phyloP scores from a whole-genome alignment of 2,113 vertebrate species.

The Antennarius striatus region DNA sequence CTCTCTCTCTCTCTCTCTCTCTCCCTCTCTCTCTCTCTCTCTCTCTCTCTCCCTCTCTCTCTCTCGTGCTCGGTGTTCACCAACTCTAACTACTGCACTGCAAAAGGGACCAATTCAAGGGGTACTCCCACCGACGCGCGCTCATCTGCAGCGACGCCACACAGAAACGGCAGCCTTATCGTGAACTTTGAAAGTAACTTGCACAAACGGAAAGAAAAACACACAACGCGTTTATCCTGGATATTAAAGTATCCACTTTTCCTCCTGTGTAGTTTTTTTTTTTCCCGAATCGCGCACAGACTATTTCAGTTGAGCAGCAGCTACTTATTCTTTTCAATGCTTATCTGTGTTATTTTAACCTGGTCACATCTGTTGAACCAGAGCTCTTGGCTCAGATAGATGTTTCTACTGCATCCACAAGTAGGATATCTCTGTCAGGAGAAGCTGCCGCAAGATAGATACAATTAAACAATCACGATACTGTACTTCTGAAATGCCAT shows the following conservation, averaged over 20 bases:
- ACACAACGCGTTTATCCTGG: background rate
- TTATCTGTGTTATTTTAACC: slow-evolving; percentile 72
- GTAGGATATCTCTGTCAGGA: slow-evolving; percentile 8
- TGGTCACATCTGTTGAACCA: slow-evolving; percentile 68
- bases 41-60: background rate
- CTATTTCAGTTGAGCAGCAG: slow-evolving; percentile 36
- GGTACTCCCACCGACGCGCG: slow-evolving; percentile 73
- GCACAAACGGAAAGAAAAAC: background rate
- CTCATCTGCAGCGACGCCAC: slow-evolving; percentile 64
- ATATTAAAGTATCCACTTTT: background rate
- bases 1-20: too few relatives aligned
- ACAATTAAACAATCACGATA: background rate
- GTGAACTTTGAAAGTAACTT: slow-evolving; percentile 23
- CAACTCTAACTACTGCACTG: slow-evolving; percentile 81
- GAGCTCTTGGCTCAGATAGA: slow-evolving; percentile 47
- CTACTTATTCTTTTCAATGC: slow-evolving; percentile 35
- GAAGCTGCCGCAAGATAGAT: background rate
- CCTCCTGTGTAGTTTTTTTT: background rate
- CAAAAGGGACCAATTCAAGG: slow-evolving; percentile 76
- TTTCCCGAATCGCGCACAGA: slow-evolving; percentile 4
- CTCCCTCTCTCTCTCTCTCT: too few relatives aligned
- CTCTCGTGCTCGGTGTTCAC: slow-evolving; percentile 51
- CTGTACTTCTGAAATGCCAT: background rate
- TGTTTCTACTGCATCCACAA: slow-evolving; percentile 38
- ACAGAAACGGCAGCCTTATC: background rate